These are phyloP conservation scores for Halesus radiatus DNA, from an alignment of 1,140 invertebrate genomes.

Conservation along the genomic window DNA sequence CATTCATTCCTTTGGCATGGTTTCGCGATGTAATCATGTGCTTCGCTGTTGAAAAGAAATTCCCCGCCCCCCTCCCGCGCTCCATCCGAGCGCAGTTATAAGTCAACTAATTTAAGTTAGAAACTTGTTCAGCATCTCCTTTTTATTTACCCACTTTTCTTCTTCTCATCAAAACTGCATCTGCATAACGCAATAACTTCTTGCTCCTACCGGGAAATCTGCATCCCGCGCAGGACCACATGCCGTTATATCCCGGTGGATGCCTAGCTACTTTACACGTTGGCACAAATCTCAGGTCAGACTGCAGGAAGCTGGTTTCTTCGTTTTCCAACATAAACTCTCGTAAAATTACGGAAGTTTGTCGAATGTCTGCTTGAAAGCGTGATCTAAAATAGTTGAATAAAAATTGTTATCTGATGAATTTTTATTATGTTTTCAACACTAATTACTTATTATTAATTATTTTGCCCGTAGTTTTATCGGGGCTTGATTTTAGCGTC, in stretches of 20 bases:
- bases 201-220: neutral
- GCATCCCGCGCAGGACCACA: neutral
- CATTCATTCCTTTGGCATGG: slow-evolving; percentile 18
- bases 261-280: too few relatives aligned
- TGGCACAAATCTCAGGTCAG: too few relatives aligned
- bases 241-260: neutral
- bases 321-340: too few relatives aligned
- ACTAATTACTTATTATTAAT: too few relatives aligned
- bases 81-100: neutral
- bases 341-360: too few relatives aligned
- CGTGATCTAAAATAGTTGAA: too few relatives aligned
- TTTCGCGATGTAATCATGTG: slow-evolving; percentile 16
- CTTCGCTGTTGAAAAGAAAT: slow-evolving; percentile 5
- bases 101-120: slow-evolving; percentile 29
- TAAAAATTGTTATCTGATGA: too few relatives aligned
- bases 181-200: neutral
- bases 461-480: too few relatives aligned
- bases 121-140: slow-evolving; percentile 4
- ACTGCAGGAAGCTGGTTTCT: too few relatives aligned
- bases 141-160: neutral
- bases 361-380: too few relatives aligned
- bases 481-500: too few relatives aligned
- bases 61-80: neutral
- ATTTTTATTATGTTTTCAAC: too few relatives aligned
- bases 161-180: slow-evolving; percentile 18